Conservation (phyloP, 1,140 invertebrate genomes). For the Drosophila sp. region DNA sequence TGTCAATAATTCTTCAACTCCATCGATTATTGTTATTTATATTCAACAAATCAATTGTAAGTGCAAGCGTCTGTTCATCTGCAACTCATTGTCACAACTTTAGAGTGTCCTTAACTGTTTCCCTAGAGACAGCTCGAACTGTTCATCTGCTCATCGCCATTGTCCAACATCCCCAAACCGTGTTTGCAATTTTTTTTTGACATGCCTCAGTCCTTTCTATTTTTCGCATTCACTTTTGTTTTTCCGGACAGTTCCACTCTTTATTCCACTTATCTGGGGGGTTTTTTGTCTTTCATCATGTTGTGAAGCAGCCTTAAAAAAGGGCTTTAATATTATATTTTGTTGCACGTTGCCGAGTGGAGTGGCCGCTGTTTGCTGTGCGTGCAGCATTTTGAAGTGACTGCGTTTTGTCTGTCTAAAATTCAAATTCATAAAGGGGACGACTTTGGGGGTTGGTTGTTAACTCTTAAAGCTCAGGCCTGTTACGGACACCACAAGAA, state of each 20-base stretch:
- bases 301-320: slow-evolving; percentile 26
- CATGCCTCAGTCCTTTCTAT: slow-evolving; percentile 33
- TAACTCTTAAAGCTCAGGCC: slow-evolving; percentile 60
- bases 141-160: slow-evolving; percentile 1
- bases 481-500: not conserved
- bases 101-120: not conserved
- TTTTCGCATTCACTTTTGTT: slow-evolving; percentile 54
- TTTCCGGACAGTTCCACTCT: slow-evolving; percentile 41
- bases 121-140: slow-evolving; percentile 1
- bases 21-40: not conserved
- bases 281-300: slow-evolving; percentile 40
- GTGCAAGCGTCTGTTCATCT: slow-evolving; percentile 1
- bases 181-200: slow-evolving; percentile 52
- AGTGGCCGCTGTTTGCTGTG: slow-evolving; percentile 28
- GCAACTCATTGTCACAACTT: slow-evolving; percentile 14
- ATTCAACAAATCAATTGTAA: slow-evolving; percentile 7
- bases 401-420: slow-evolving; percentile 43
- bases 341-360: slow-evolving; percentile 24
- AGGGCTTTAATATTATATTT: slow-evolving; percentile 42
- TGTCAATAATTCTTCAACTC: too few relatives aligned
- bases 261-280: not conserved
- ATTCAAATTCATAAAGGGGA: slow-evolving; percentile 35
- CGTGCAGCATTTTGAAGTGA: slow-evolving; percentile 52
- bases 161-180: slow-evolving; percentile 35
- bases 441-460: slow-evolving; percentile 25